phyloP scores from a whole-genome alignment of 2,113 vertebrate genomes.

The Eulemur macaco region DNA sequence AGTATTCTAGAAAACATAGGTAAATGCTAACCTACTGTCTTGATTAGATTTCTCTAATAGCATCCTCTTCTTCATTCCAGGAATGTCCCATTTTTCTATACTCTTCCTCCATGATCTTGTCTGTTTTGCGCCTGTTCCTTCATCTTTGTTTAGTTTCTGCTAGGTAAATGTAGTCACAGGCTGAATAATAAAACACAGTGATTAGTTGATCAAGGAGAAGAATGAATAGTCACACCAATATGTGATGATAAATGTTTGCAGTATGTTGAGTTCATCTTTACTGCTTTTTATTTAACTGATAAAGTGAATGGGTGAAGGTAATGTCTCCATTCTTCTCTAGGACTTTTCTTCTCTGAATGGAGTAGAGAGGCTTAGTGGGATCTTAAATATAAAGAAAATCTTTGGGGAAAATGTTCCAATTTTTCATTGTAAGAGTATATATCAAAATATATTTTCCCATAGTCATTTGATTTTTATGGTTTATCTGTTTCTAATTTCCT shows the following conservation, averaged over 20 bases:
- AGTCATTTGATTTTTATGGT: conserved; percentile 69
- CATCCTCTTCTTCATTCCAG: neutral
- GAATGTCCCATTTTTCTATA: neutral
- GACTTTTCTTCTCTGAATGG: conserved; percentile 13
- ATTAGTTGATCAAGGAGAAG: neutral
- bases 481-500: conserved; percentile 75
- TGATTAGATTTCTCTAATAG: neutral
- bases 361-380: neutral
- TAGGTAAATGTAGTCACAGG: neutral
- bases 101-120: neutral
- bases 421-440: conserved; percentile 21
- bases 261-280: conserved; percentile 31
- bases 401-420: neutral
- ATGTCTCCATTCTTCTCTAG: neutral
- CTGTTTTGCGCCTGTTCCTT: neutral
- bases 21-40: neutral
- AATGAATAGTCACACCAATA: neutral
- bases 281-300: neutral
- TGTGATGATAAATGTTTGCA: conserved; percentile 21
- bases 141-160: neutral
- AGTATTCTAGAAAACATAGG: neutral
- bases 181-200: neutral
- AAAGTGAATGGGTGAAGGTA: neutral
- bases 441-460: conserved; percentile 57
- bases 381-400: conserved; percentile 28